Evolutionary conservation across 1,140 invertebrate species (phyloP).

Genomic region (Neelides sp.): DNA sequence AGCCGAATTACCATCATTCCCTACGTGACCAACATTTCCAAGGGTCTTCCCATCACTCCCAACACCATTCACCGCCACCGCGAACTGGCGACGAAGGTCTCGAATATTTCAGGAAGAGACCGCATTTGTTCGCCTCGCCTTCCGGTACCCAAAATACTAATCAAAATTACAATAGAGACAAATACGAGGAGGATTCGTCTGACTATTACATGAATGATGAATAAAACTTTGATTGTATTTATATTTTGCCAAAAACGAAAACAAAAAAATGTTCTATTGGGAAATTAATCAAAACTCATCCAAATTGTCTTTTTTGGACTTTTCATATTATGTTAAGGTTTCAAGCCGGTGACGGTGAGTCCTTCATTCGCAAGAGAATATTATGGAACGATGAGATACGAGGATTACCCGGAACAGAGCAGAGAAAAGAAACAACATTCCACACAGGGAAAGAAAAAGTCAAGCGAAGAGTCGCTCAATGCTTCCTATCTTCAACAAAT

Average conservation of each 20-base stretch:
- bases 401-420: too few species aligned
- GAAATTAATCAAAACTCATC: neutral
- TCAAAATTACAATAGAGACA: too few species aligned
- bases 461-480: neutral
- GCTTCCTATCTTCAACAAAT: neutral
- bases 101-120: conserved; percentile 30
- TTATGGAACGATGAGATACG: too few species aligned
- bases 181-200: too few species aligned
- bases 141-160: conserved; percentile 8
- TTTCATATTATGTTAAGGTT: neutral
- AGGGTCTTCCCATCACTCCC: neutral
- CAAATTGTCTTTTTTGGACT: neutral
- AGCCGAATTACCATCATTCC: neutral
- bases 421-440: too few species aligned
- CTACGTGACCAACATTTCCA: neutral
- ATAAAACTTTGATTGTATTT: conserved; percentile 2
- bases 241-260: neutral
- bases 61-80: conserved; percentile 1
- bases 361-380: neutral
- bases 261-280: conserved; percentile 4
- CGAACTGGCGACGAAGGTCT: conserved; percentile 18
- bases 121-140: conserved; percentile 18
- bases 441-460: neutral
- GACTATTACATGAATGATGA: conserved; percentile 2
- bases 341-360: conserved; percentile 1